Percentiles rank a stretch among this genome's conserved stretches.
Conservation (phyloP, 2,113 vertebrate genomes). For the Apodemus speciosus region DNA sequence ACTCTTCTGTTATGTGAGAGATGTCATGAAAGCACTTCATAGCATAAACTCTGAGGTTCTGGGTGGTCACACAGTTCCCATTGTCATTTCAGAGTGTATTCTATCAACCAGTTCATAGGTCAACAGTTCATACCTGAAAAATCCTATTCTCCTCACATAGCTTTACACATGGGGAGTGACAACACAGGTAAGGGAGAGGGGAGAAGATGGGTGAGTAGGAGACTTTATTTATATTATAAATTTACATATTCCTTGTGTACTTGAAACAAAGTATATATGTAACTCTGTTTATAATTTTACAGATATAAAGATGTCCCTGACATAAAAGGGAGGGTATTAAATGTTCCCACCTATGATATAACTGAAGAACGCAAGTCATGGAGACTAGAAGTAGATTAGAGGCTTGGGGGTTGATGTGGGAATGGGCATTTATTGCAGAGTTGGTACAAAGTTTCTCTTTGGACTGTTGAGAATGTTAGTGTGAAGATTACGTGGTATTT, state of each 20-base stretch:
- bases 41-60: neutral
- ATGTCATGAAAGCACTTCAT: neutral
- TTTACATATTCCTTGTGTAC: neutral
- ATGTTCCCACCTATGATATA: neutral
- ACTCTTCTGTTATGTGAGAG: neutral
- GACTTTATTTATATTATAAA: neutral
- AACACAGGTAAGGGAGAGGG: fast-evolving
- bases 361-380: neutral
- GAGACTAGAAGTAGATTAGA: neutral
- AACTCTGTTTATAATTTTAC: neutral
- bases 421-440: neutral
- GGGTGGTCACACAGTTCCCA: neutral
- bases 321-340: neutral
- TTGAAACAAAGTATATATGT: neutral
- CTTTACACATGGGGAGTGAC: neutral
- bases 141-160: neutral
- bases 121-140: neutral
- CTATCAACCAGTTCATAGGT: neutral
- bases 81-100: neutral
- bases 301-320: neutral
- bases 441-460: neutral
- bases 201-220: too few species aligned
- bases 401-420: too few species aligned
- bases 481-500: neutral
- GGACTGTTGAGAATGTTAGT: neutral